Evolutionary conservation across 2,888 invertebrate genomes (phyloP).

Genomic region (Orchestes rusci): DNA sequence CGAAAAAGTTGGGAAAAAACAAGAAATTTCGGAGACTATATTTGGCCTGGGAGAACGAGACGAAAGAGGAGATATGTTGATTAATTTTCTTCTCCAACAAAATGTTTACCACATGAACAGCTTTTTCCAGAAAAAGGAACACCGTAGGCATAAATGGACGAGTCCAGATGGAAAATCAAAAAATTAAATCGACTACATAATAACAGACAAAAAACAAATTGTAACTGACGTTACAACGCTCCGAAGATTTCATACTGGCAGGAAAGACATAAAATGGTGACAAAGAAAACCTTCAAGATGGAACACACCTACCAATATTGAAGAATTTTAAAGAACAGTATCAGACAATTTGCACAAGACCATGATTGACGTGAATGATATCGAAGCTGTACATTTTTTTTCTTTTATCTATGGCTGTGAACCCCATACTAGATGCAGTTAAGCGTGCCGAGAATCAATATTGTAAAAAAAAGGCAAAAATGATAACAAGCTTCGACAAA

Average conservation of each 20-base stretch:
- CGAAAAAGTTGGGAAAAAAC: neutral
- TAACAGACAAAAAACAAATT: too few species aligned
- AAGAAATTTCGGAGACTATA: neutral
- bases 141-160: too few species aligned
- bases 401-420: too few species aligned
- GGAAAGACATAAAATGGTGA: constrained; percentile 1
- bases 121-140: too few species aligned
- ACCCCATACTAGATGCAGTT: neutral
- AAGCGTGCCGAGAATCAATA: neutral
- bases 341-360: neutral
- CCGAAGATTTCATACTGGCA: too few species aligned
- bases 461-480: constrained; percentile 1
- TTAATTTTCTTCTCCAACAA: too few species aligned
- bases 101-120: too few species aligned
- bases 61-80: neutral
- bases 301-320: neutral
- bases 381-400: neutral
- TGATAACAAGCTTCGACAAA: neutral
- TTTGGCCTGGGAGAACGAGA: neutral
- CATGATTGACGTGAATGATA: constrained; percentile 1
- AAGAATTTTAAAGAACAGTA: neutral
- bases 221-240: too few species aligned
- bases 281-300: neutral
- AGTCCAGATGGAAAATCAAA: too few species aligned
- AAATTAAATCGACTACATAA: too few species aligned